Evolutionary conservation across 2,113 vertebrate genomes (phyloP), one percentile per base, ranked within the genome.

Genomic region (Semicossyphus pulcher): DNA sequence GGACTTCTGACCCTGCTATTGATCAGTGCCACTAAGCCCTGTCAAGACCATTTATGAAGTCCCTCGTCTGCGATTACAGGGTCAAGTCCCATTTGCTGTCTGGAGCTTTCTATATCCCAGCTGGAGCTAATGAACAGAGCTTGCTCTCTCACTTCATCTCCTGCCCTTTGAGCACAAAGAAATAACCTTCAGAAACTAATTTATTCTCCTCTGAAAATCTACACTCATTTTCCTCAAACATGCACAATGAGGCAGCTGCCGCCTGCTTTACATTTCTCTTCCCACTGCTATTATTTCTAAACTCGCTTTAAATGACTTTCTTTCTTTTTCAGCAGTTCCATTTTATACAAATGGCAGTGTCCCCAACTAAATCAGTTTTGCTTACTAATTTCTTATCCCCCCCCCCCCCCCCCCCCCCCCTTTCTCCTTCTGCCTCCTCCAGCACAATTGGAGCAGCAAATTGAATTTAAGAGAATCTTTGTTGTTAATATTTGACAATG

Each of bases 151-250:
- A 57, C 61, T 78, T 86, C 54, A 76, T 73, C 69, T 53, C 23
- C 34, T 51, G 51, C 34, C 72, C 71, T 81, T 72, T 82, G 31
- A 51, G 32, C 61, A 83, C 73, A 83, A 86, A 81, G 79, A 78
- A 83, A 87, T 83, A 84, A 87, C 77, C 85, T 86, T 87, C 70
- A 82, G 51, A 89, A 90, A 80, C 60, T 59, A 75, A 88, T 91
- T 87, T 84, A 74, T 62, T 51, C 62, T 72, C 39, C 20, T 74
- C 63, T 63, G 76, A 81, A 84, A 80, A 87, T 79, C 60, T 52
- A 28, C 41, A 23, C 61, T 79, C 15, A 73, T 86, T 80, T 88
- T 66, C 65, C 58, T 80, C 67, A 74, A 78, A 77, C 45, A 80
- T 12, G 26, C 69, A 71, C 41, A 74, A 77, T 60, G 65, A 88